Evolutionary conservation across 2,797 vertebrate species (phyloP).

Genomic region (Podarcis siculus): DNA sequence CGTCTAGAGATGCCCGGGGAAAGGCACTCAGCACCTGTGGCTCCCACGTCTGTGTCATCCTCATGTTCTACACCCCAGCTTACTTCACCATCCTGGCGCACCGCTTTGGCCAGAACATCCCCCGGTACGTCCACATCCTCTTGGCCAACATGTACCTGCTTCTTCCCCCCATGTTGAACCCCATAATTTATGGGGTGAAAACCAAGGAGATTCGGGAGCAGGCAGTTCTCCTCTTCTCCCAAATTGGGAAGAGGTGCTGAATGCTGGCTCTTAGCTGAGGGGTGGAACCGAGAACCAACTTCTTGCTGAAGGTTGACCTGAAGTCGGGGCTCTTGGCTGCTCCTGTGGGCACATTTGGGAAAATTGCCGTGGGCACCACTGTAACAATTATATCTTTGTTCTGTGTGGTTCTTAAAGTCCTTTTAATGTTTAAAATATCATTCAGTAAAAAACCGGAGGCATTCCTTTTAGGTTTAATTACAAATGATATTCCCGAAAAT

Average conservation of each 20-base stretch:
- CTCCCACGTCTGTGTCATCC: conserved; percentile 47
- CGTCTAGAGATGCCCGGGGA: conserved; percentile 19
- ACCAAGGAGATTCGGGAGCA: not conserved
- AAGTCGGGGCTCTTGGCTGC: no score
- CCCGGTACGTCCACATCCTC: conserved; percentile 50
- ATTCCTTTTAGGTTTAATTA: no score
- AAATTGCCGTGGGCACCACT: no score
- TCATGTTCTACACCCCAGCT: conserved; percentile 48
- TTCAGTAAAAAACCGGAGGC: no score
- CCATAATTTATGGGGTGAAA: conserved; percentile 54
- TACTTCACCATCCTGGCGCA: conserved; percentile 50
- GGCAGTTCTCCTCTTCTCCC: not conserved
- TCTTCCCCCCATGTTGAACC: conserved; percentile 47
- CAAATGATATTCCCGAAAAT: no score
- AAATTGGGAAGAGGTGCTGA: not conserved
- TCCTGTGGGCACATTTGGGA: no score
- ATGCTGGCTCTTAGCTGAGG: no score
- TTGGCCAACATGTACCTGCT: conserved; percentile 50
- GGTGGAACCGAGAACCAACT: no score
- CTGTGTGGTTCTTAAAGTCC: no score
- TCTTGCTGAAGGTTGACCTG: no score
- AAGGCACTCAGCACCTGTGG: conserved; percentile 48
- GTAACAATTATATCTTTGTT: no score
- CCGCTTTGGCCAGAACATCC: not conserved
- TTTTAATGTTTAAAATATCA: no score